Evolutionary conservation across 92 coral and sea anemone genomes (phyloP), one percentile per base, ranked within the genome.

Genomic region (Epizoanthus stellaris): DNA sequence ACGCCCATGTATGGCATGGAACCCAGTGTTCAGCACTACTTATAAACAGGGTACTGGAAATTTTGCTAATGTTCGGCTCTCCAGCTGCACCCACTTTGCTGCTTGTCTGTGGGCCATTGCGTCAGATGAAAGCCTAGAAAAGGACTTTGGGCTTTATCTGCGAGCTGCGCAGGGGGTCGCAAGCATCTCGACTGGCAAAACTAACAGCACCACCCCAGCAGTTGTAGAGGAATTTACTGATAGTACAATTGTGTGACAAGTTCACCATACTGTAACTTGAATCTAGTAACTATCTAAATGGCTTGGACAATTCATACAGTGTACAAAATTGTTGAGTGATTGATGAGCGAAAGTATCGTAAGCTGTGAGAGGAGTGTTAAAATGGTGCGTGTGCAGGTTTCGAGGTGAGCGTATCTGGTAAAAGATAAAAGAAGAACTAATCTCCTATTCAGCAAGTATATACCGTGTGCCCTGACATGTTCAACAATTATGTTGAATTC

Each of bases 51-150:
- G 43, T 8, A 49, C 86, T 10, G 88, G 85, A 47, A 72, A 85
- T 16, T 68, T 64, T 6, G 61, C 91, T n/a, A 63, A 80, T 13
- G 52, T 90, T 30, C 86, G 91, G 75, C 73, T 98, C 0, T 80
- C 91, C 12, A 95, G 89, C 70, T 97, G 99, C 75, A 70, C 89
- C 7, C 99, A 97, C 66, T 97, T 93, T 70, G 93, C 95, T 25
- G 95, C 93, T 4, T 93, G 98, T 70, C 70, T 97, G 72, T 97
- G 99, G 99, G 99, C 97, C 5, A 86, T 95, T 75, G 93, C 93
- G 0, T 97, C 99, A 3, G 97, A 97, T 60, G 80, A 69, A 62
- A 61, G 75, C 38, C 89, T 97, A 57, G 91, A 77, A 10, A 86
- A 73, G 67, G 92, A 93, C 72, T 89, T 91, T 70, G 90, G 92